Evolutionary conservation across 2,113 vertebrate species (phyloP), one percentile per base, ranked within the genome.

Genomic region (Epinephelus cyanopodus): DNA sequence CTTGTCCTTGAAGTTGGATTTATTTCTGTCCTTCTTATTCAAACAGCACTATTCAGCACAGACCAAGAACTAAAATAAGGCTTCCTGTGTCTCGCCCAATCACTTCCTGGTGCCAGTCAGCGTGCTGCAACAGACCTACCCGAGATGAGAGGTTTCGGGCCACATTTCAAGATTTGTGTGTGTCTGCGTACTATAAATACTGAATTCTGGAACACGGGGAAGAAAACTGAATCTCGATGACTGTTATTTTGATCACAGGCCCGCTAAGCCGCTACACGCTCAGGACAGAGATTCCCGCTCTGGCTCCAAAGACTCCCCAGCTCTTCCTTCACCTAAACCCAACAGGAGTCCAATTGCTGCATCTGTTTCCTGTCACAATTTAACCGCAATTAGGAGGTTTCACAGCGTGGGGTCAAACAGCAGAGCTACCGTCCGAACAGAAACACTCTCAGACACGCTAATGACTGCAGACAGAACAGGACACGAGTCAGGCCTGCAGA

Each of bases 351-450:
- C 81, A 84, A 90, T 82, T 71, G n/a, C 54, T 69, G 81, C 78
- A 86, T 92, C 76, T 92, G 90, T 82, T 90, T 90, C 73, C 21
- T 39, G 79, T 79, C 73, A 87, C 61, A 81, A 68, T 83, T 56
- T 47, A 85, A 88, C 61, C 3, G 11, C 82, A 88, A 88, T 92
- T 83, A 85, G 81, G 73, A 47, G 77, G 48, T 81, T 81, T 87
- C 63, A 56, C 68, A 83, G 69, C 2, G n/a, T 53, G 72, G 52
- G 71, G 75, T 84, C 64, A 82, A 88, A 79, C 53, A 86, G 66
- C 82, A 82, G 74, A 68, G 74, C 82, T 86, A 79, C 73, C 25
- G 52, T 82, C 79, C 27, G 1, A 52, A 81, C 53, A 70, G 77
- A 81, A 85, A 87, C 65, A 57, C 67, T 29, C 58, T 84, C 64